phyloP scores from a whole-genome alignment of 2,888 invertebrate species.

The Ditula angustiorana region DNA sequence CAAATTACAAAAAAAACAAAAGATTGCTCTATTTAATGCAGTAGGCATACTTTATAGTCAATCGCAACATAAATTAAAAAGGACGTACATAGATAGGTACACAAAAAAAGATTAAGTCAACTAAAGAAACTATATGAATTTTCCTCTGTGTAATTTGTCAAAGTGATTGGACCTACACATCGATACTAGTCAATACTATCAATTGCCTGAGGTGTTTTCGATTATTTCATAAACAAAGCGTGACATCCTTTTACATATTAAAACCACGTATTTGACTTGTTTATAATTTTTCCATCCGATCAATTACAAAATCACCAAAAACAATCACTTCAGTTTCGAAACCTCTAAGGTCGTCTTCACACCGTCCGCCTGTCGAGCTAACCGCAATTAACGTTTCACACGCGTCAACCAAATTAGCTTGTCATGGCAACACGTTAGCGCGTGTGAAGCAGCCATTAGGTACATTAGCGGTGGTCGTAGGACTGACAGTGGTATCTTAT shows the following conservation, averaged over 20 bases:
- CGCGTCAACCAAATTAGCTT: slow-evolving; percentile 74
- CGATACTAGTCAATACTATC: too few species aligned
- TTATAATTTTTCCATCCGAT: slow-evolving; percentile 5
- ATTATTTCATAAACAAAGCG: too few species aligned
- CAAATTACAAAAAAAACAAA: too few species aligned
- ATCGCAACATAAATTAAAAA: too few species aligned
- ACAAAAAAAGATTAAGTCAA: too few species aligned
- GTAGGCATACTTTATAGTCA: too few species aligned
- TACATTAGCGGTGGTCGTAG: slow-evolving; percentile 46
- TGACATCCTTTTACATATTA: neutral
- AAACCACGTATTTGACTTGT: neutral
- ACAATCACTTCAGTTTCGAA: slow-evolving; percentile 37
- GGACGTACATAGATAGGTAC: too few species aligned
- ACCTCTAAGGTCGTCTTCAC: slow-evolving; percentile 51
- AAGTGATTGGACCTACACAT: too few species aligned
- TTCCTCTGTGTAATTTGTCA: too few species aligned
- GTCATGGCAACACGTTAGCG: slow-evolving; percentile 64
- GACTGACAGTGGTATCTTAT: slow-evolving; percentile 38
- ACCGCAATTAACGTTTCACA: slow-evolving; percentile 64
- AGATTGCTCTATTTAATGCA: too few species aligned
- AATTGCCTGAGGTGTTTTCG: too few species aligned
- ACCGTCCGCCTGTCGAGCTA: slow-evolving; percentile 41
- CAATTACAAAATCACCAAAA: slow-evolving; percentile 32
- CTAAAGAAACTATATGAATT: too few species aligned
- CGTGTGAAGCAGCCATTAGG: slow-evolving; percentile 58